Base-by-base conservation (phyloP, 2,888 invertebrate genomes). In the Phengaris alcon region DNA sequence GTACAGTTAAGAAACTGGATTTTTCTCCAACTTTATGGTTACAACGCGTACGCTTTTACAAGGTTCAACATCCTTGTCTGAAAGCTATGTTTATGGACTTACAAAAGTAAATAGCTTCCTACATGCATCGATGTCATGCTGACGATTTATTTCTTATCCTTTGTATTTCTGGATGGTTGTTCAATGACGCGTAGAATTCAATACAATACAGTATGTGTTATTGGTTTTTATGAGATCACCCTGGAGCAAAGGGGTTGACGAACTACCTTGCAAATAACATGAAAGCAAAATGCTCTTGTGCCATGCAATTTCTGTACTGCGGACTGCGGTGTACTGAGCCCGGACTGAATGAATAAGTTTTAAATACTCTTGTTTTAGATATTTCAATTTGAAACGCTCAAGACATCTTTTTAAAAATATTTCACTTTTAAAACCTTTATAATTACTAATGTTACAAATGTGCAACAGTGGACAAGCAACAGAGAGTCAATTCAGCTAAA, bases 211-310 rank as follows among this genome's bases (percentile, higher is more conserved):
- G 22, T 22, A 22, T 59, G 64, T 64, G 35, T 64, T 64, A 64
- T 64, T 35, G 35, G 12, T 64, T 59, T 59, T 59, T 59, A 22
- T 59, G 59, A 59, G 59, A 59, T 59, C 59, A 59, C 22, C 59
- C 59, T 59, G 15, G 15, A 59, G 4, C 22, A 10, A 10, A 9
- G 59, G 22, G 59, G 59, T 59, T 15, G 22, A 59, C 59, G 59
- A 59, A 59, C 59, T 59, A 59, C 59, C 59, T 59, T 59, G 59
- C 22, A 59, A 59, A 59, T 59, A 59, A 59, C 59, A 22, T 3
- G 59, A 22, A 59, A 59, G 59, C 5, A 59, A 15, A 59, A 22
- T 59, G 59, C 59, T 59, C 22, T 59, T 54, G 22, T 59, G 22
- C 22, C 59, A 22, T 59, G 59, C 59, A 22, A 59, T 59, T 59